A percentile compares a stretch with the other conserved stretches of the same genome.
Conservation (phyloP, 2,113 vertebrate genomes). For the Tretioscincus oriximinensis region DNA sequence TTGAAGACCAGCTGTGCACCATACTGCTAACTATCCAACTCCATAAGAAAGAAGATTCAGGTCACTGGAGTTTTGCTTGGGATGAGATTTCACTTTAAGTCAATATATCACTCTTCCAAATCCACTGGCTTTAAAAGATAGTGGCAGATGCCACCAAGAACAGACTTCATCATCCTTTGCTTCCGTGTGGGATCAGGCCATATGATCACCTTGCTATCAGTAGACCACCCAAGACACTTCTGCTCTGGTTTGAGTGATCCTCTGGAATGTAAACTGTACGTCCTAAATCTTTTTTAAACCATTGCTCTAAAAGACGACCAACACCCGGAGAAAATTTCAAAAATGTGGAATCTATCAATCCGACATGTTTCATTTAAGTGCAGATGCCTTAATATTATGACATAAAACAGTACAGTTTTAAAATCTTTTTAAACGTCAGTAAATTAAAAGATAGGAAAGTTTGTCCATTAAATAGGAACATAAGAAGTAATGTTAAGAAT, state of each 20-base stretch:
- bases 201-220: not conserved
- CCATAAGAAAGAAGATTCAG: too few relatives aligned
- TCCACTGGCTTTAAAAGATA: not conserved
- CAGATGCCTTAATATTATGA: not conserved
- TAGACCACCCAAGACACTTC: conserved; percentile 15
- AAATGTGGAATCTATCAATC: not conserved
- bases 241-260: not conserved
- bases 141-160: not conserved
- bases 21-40: not conserved
- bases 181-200: not conserved
- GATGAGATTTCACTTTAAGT: conserved; percentile 38
- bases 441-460: not conserved
- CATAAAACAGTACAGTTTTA: not conserved
- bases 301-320: not conserved
- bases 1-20: conserved; percentile 2
- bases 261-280: conserved; percentile 14
- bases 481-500: too few relatives aligned
- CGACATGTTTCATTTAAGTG: not conserved
- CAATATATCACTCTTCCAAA: conserved; percentile 2
- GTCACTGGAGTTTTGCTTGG: not conserved
- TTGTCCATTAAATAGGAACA: not conserved
- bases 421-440: not conserved
- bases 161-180: not conserved
- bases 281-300: not conserved
- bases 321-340: too few relatives aligned